Percentiles rank a stretch among this genome's conserved stretches.
Conservation (phyloP, 2,888 invertebrate species). For the Parochlus steinenii region DNA sequence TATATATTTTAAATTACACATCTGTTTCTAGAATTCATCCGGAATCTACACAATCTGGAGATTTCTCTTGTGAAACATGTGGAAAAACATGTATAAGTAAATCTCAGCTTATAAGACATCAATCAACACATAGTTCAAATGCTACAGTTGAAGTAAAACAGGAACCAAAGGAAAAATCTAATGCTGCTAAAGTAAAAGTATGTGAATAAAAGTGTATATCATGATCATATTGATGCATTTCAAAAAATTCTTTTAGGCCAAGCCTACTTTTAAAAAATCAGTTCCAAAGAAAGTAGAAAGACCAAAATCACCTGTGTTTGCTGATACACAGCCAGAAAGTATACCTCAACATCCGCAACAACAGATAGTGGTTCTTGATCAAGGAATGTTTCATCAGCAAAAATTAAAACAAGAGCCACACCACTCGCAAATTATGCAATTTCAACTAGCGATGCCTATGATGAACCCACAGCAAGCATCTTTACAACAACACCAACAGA, state of each 20-base stretch:
- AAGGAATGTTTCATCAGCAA: slow-evolving; percentile 1
- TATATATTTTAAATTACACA: not conserved
- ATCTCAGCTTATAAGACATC: slow-evolving; percentile 41
- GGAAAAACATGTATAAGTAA: slow-evolving; percentile 37
- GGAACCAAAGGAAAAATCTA: not conserved
- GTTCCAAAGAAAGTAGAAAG: not conserved
- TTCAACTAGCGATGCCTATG: slow-evolving; percentile 19
- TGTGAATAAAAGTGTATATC: not conserved
- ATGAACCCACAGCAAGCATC: slow-evolving; percentile 8
- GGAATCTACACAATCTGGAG: not conserved
- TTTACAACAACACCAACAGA: not conserved
- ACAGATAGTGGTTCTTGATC: no score
- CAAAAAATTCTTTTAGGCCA: not conserved
- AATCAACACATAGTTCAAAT: slow-evolving; percentile 38
- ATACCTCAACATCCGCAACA: no score
- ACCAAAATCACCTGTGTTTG: no score
- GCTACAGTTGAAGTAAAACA: no score
- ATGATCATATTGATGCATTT: not conserved
- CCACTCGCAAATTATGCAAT: slow-evolving; percentile 25
- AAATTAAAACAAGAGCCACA: slow-evolving; percentile 18
- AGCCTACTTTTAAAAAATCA: not conserved
- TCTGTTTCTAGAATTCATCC: slow-evolving; percentile 8
- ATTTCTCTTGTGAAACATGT: slow-evolving; percentile 20
- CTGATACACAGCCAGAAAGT: no score
- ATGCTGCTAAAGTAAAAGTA: not conserved